Evolutionary conservation across 35 echinoderm and acorn worm species (phyloP).

Genomic region (Anneissia japonica): DNA sequence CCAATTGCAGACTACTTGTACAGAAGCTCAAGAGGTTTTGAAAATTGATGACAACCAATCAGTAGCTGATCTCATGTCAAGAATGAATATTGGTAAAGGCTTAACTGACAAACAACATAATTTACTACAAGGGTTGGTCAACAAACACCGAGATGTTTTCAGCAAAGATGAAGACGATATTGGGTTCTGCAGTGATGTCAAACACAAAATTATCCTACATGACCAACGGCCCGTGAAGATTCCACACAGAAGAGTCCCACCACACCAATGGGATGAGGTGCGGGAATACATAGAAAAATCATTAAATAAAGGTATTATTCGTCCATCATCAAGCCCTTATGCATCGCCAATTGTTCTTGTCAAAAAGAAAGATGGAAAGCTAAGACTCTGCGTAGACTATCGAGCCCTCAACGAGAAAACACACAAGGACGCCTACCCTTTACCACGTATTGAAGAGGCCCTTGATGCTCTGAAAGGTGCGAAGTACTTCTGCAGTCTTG

Average conservation of each 20-base stretch:
- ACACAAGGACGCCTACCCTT: constrained; percentile 53
- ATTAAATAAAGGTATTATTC: not conserved
- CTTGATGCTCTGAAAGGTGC: constrained; percentile 47
- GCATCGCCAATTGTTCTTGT: constrained; percentile 60
- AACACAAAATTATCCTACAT: constrained; percentile 10
- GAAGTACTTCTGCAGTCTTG: constrained; percentile 45
- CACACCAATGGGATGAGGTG: constrained; percentile 29
- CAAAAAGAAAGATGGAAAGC: constrained; percentile 42
- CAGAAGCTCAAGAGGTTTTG: not conserved
- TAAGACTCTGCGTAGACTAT: constrained; percentile 62
- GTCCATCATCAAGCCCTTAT: constrained; percentile 64
- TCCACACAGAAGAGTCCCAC: constrained; percentile 18
- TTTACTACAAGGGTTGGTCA: not conserved
- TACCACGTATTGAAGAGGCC: constrained; percentile 63
- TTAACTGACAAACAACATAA: not conserved
- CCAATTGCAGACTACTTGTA: not conserved
- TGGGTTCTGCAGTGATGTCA: constrained; percentile 3
- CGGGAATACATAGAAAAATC: constrained; percentile 4
- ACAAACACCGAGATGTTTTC: constrained; percentile 5
- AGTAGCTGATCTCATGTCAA: not conserved
- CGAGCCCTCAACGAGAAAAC: constrained; percentile 58
- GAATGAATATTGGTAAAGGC: not conserved
- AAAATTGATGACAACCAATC: not conserved
- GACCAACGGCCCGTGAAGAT: constrained; percentile 9
- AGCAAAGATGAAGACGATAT: constrained; percentile 32